Base-by-base conservation (phyloP, 30 jellyfish, hydroid and myxozoan genomes). In the Chironex yamaguchii region DNA sequence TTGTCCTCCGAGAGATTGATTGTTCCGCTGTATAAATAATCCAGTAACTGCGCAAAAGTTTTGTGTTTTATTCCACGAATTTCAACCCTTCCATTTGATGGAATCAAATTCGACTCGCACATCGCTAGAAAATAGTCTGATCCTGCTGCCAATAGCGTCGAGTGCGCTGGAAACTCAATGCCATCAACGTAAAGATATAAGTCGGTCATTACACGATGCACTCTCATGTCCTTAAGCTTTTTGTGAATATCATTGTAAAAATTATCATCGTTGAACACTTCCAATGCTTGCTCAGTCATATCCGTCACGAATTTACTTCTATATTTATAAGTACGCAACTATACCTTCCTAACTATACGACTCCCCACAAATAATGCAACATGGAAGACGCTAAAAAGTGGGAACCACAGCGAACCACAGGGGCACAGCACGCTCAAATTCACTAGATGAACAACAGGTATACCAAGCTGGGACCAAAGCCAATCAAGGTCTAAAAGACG, bases 121-220 rank as follows among this genome's bases (percentile, higher is more conserved):
- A 94, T 53, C 3, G 97, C 92, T 25, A 89, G 69, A 67, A 94
- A 94, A 68, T 88, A 94, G 71, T 89, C 99, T 52, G 98, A 75
- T 36, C 88, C 75, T 21, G 96, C 69, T 0, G 97, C 96, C 65
- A 94, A 71, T 3, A 94, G 89, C 24, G 86, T 35, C 49, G 81
- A 66, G 68, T 94, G 99, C 3, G 91, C 93, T 6, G 94, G 91
- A 42, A 88, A 94, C 34, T 62, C 91, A 22, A 65, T 29, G 3
- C 91, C 96, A 31, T 89, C 97, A 0, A 87, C 96, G 21, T 49
- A 86, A 0, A 94, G 96, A 49, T 71, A 48, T 3, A 94, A 21
- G 65, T 94, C 99, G 13, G 91, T 52, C 4, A 94, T 86, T 13
- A 73, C 20, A 36, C 96, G 84, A 77, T 49, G 77, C 32, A 29